Evolutionary conservation across 2,113 vertebrate species (phyloP).

Genomic region (Stictonetta naevosa): DNA sequence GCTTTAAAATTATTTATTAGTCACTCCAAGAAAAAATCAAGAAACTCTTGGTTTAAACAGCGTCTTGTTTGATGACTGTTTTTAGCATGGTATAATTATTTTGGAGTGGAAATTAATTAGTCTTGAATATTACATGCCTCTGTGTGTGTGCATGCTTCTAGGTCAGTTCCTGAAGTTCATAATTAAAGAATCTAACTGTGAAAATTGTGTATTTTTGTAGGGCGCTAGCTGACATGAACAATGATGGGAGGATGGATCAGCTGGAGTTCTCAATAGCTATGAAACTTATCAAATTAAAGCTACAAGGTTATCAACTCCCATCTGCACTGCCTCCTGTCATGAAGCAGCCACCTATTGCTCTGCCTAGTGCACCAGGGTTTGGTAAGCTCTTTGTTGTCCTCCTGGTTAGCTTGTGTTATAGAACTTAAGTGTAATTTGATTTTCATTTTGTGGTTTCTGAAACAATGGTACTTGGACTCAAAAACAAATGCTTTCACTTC

Average conservation of each 20-base stretch:
- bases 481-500: neutral
- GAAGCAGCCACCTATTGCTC: constrained; percentile 87
- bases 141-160: neutral
- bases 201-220: constrained; percentile 66
- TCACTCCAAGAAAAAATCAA: neutral
- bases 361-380: constrained; percentile 83
- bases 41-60: neutral
- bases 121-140: neutral
- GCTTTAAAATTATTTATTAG: neutral
- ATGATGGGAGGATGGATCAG: constrained; percentile 96
- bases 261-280: constrained; percentile 98
- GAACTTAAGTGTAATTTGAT: neutral
- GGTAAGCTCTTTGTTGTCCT: constrained; percentile 78
- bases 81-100: neutral
- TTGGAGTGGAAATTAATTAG: neutral
- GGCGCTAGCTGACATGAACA: constrained; percentile 97
- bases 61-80: neutral
- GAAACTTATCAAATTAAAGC: constrained; percentile 98
- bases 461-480: accelerated
- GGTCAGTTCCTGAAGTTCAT: neutral
- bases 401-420: neutral
- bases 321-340: constrained; percentile 89
- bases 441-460: neutral
- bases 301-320: constrained; percentile 95
- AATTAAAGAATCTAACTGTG: neutral